These are phyloP conservation scores for Caenorhabditis afra DNA, from an alignment of 2,888 invertebrate genomes.

Conservation along the genomic window DNA sequence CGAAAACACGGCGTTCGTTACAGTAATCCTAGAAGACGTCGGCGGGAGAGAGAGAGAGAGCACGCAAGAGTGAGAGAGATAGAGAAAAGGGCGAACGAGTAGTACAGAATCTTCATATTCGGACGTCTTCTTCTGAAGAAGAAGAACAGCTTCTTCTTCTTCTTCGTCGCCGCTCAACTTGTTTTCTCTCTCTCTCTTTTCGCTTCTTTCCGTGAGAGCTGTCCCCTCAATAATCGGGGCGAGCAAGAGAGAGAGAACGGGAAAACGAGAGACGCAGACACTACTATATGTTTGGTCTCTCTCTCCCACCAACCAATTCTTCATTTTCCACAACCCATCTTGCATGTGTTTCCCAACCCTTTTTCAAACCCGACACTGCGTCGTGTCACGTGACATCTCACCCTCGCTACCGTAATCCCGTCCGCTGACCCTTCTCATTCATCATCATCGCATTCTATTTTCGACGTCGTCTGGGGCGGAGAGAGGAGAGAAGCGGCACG, in stretches of 20 bases:
- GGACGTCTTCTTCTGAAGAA: not conserved
- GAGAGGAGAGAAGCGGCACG: too few species aligned
- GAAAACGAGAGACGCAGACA: constrained; percentile 21
- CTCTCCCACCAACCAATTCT: constrained; percentile 13
- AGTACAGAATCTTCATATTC: too few species aligned
- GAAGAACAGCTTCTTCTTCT: constrained; percentile 14
- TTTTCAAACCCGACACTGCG: too few species aligned
- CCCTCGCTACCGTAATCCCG: not conserved
- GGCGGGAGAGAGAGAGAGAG: too few species aligned
- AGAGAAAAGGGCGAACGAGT: too few species aligned
- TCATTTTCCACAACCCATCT: constrained; percentile 7
- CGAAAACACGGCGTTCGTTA: not conserved
- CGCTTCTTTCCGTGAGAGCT: constrained; percentile 32
- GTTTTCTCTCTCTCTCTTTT: constrained; percentile 16
- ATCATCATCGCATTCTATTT: too few species aligned
- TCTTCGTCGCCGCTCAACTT: constrained; percentile 9
- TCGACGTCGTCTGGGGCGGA: too few species aligned
- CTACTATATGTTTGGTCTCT: constrained; percentile 54
- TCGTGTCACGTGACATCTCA: not conserved
- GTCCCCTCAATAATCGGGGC: constrained; percentile 18
- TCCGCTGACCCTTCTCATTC: not conserved
- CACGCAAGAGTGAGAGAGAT: too few species aligned
- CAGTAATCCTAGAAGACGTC: too few species aligned
- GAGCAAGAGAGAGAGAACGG: constrained; percentile 17
- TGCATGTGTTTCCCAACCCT: too few species aligned